phyloP scores from a whole-genome alignment of 1,140 invertebrate genomes.

The Littorina saxatilis region DNA sequence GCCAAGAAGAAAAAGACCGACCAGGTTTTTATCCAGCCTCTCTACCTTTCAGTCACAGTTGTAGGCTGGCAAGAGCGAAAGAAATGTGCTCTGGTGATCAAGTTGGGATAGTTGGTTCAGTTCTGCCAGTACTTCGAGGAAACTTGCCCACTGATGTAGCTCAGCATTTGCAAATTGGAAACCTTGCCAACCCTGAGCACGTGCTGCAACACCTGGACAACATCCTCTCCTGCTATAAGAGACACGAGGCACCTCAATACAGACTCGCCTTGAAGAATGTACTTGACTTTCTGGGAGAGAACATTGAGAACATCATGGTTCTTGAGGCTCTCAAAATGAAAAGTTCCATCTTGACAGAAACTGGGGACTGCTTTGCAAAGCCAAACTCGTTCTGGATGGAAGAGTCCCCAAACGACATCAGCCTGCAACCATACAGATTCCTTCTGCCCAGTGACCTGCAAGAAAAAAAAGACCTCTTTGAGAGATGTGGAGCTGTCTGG shows the following conservation, averaged over 20 bases:
- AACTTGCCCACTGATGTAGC: not conserved
- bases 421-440: constrained; percentile 47
- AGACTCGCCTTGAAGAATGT: not conserved
- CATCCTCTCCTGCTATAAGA: not conserved
- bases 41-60: constrained; percentile 2
- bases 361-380: not conserved
- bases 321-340: not conserved
- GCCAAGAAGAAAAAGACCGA: constrained; percentile 5
- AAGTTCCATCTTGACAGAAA: not conserved
- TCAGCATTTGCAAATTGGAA: too few relatives aligned
- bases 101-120: not conserved
- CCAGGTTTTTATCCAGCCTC: constrained; percentile 18
- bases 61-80: not conserved
- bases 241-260: not conserved
- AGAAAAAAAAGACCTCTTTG: constrained; percentile 24
- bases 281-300: not conserved
- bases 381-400: constrained; percentile 29
- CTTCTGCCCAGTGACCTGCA: constrained; percentile 34
- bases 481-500: constrained; percentile 2
- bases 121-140: not conserved
- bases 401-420: constrained; percentile 6
- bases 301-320: too few relatives aligned
- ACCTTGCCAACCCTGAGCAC: too few relatives aligned
- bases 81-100: not conserved
- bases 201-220: not conserved